Conservation (phyloP, 2,888 invertebrate genomes). For the Icerya purchasi region DNA sequence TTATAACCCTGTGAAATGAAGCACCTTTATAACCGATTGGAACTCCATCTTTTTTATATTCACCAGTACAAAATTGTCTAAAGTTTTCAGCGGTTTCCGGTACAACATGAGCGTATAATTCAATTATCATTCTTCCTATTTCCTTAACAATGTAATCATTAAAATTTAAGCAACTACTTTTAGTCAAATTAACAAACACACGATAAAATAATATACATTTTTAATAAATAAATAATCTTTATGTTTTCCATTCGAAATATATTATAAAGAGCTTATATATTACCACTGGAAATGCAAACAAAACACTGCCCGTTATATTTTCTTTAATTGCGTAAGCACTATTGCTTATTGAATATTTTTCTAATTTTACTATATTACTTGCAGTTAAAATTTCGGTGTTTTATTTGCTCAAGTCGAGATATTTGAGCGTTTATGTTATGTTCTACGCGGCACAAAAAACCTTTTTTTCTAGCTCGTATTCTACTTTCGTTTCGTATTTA, state of each 20-base stretch:
- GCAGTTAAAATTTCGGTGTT: no score
- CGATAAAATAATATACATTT: background rate
- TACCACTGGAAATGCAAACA: no score
- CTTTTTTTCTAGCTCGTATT: no score
- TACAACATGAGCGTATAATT: conserved; percentile 88
- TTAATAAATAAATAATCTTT: background rate
- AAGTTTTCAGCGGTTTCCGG: conserved; percentile 96
- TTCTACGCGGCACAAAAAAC: no score
- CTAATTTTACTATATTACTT: no score
- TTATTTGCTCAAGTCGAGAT: no score
- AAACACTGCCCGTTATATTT: no score
- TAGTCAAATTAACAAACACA: background rate
- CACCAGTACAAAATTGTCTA: conserved; percentile 95
- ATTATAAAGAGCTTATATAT: no score
- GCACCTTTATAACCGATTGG: conserved; percentile 92
- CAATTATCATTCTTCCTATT: conserved; percentile 94
- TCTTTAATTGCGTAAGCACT: no score
- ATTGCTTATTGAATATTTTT: no score
- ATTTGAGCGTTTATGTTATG: no score
- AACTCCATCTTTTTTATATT: conserved; percentile 84
- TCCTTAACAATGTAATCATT: conserved; percentile 35
- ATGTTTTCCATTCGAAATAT: background rate
- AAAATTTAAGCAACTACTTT: background rate
- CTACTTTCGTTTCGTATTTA: no score
- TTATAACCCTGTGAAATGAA: conserved; percentile 92